Evolutionary conservation across 2,888 invertebrate genomes (phyloP), one percentile per base, ranked within the genome.

Genomic region (Aporophyla lueneburgensis): DNA sequence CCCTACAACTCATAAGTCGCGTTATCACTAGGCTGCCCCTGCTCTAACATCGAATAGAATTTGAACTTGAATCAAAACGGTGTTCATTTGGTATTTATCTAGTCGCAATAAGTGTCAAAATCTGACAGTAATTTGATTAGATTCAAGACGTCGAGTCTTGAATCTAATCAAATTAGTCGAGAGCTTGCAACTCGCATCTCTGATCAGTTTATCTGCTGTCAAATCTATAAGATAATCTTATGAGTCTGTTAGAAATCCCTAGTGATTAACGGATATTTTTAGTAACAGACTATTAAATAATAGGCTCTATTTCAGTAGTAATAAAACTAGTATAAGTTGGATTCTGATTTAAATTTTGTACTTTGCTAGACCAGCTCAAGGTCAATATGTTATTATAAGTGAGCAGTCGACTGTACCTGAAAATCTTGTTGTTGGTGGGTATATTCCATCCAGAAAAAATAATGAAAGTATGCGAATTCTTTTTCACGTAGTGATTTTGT

Each of bases 71-170:
- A 33, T 33, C 33, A 33, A 33, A 33, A 33, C 33, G 10, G 16
- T 51, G 14, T 14, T 54, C 40, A 53, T 78, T 62, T 54, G 61
- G 62, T 14, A n/a, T 27, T 24, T 59, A 51, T 21, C 21, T 77
- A 19, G 16, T 24, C 6, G 9, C 10, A 61, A 33, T 40, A 0
- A n/a, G 21, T 46, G 19, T 53, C 24, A 40, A 40, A 76, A 70
- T 19, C 49, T 53, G 70, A 54, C 54, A 68, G 21, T 61, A 61
- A 76, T 61, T 68, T 46, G 46, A 78, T 78, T 53, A 61, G 7
- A n/a, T 70, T 27, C 21, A n/a, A 33, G 33, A 27, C 14, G n/a
- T 54, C 10, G 16, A 16, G 16, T n/a, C n/a, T n/a, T n/a, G n/a
- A n/a, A n/a, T n/a, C n/a, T n/a, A n/a, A n/a, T n/a, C n/a, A n/a